Evolutionary conservation across 2,797 vertebrate genomes (phyloP).

Genomic region (Pelodytes ibericus): DNA sequence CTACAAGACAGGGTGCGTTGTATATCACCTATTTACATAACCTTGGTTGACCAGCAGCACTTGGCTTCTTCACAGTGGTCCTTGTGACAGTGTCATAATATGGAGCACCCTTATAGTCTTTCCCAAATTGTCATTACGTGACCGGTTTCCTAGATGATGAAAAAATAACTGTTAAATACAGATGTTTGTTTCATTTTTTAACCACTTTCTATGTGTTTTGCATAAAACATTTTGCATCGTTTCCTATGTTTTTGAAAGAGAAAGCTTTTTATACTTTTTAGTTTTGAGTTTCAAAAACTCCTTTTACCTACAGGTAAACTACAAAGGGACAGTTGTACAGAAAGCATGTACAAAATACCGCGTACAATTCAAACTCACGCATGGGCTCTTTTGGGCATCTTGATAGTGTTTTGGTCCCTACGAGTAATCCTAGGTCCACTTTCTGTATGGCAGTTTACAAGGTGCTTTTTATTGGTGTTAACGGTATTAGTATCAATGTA

Average conservation of each 20-base stretch:
- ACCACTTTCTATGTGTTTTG: slow-evolving; percentile 74
- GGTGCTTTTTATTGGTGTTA: slow-evolving; percentile 84
- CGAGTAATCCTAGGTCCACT: slow-evolving; percentile 77
- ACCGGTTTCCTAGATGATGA: slow-evolving; percentile 68
- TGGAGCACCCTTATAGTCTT: slow-evolving; percentile 73
- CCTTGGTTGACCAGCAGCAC: slow-evolving; percentile 75
- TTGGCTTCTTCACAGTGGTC: slow-evolving; percentile 69
- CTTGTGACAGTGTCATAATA: slow-evolving; percentile 70
- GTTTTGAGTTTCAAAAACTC: slow-evolving; percentile 75
- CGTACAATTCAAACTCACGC: slow-evolving; percentile 70
- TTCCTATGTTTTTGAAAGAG: slow-evolving; percentile 78
- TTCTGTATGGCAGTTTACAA: slow-evolving; percentile 70
- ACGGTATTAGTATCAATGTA: slow-evolving; percentile 76
- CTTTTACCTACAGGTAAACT: slow-evolving; percentile 81
- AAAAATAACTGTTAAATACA: slow-evolving; percentile 71
- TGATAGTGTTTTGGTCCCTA: slow-evolving; percentile 63
- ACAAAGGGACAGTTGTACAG: slow-evolving; percentile 79
- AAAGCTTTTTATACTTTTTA: slow-evolving; percentile 82
- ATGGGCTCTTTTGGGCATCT: slow-evolving; percentile 62
- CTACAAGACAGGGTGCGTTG: slow-evolving; percentile 73
- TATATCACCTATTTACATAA: slow-evolving; percentile 63
- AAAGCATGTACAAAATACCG: slow-evolving; percentile 64
- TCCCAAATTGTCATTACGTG: slow-evolving; percentile 65
- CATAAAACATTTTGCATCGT: slow-evolving; percentile 78
- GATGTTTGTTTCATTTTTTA: slow-evolving; percentile 74